Base-by-base conservation (phyloP, 2,113 vertebrate species). In the Haliaeetus leucogaster region DNA sequence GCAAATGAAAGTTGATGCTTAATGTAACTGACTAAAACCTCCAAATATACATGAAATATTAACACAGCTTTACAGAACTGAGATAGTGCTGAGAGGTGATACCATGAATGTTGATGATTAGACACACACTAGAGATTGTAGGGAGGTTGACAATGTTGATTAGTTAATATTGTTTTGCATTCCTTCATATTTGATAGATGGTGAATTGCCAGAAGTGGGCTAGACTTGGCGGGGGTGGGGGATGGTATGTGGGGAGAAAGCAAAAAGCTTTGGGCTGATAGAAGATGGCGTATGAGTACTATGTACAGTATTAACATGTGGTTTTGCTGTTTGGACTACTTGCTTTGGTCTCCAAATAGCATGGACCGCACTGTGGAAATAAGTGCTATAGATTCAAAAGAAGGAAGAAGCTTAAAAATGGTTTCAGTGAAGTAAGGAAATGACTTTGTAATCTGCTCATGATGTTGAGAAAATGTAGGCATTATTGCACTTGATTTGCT, bases 401-500 rank as follows among this genome's bases (percentile, higher is more conserved):
- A 73, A 83, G 38, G 29, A 83, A 73, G 43, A 68, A 62, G 27
- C 47, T 82, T 91, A 70, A 63, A 78, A 91, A 59, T 79, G 14
- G 10, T 67, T 89, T 89, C 34, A 72, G 78, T 79, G 74, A 67
- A 76, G 40, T 48, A 61, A 76, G 61, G 70, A 93, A 87, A 56
- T 86, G 47, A 82, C 73, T 96, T 90, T 74, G 58, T 93, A 89
- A 93, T 79, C 89, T 94, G 84, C 79, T 79, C 42, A 14, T 89
- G 93, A 71, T 91, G 78, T 78, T 79, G 81, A 84, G 81, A 90
- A 95, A 93, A 84, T 90, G 87, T 76, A 79, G 77, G 86, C 70
- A 87, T 91, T 97, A 94, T 89, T 81, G 4, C 61, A 63, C 89
- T 96, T 96, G 95, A 97, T 96, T 91, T 96, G 93, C 86, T 67